Base-by-base conservation (phyloP, 92 coral and sea anemone genomes). In the Montipora capitata region DNA sequence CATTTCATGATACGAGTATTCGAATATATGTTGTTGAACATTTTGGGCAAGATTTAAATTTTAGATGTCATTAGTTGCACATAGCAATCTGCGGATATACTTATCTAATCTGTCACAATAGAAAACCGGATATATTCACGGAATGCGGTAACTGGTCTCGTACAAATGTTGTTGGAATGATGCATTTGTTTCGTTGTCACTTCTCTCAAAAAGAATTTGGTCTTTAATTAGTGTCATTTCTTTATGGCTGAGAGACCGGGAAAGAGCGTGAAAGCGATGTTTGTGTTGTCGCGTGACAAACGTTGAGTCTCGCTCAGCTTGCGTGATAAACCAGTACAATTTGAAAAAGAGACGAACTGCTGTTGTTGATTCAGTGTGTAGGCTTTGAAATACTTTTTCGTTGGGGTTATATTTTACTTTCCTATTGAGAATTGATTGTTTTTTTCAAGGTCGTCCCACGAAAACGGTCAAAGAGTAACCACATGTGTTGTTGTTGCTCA, bases 1-100 rank as follows among this genome's bases (percentile, higher is more conserved):
- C 45, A 68, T 40, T 4, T 68, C 10, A 65, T 35, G 76, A 38
- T 10, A 68, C n/a, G 56, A 77, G 56, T 48, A 48, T 78, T 78
- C 74, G 45, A n/a, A 79, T 65, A 1, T 58, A 64, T 38, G 8
- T 27, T 67, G 68, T 63, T 44, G 27, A 41, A 57, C 74, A 11
- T 52, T 27, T 12, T 78, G 57, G 40, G 70, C 15, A 18, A 43
- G 49, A 42, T 18, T 48, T 15, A 49, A 67, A 68, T 6, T 10
- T 8, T 43, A 17, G 73, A 27, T 43, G 51, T 18, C 8, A 44
- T 14, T 45, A 64, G 44, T 44, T 45, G 2, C 52, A 43, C 74
- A 44, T 64, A 64, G 14, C 62, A 42, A 61, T 49, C 51, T 40
- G 61, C 10, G 54, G 52, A 5, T 35, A 35, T 3, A 10, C 14